phyloP scores from a whole-genome alignment of 2,888 invertebrate species.

The Camptogramma bilineatum region DNA sequence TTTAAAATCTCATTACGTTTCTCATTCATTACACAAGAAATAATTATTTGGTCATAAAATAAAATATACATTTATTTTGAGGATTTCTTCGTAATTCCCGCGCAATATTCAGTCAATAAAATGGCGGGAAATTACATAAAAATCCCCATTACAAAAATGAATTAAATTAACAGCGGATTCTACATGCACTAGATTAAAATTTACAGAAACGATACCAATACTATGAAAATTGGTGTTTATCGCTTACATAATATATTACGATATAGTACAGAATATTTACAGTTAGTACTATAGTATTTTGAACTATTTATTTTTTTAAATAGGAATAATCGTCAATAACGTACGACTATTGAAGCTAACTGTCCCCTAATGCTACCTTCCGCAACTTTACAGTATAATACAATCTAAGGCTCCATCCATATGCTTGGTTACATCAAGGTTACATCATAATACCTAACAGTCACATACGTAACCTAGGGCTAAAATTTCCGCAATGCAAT shows the following conservation, averaged over 20 bases:
- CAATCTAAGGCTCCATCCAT: constrained; percentile 12
- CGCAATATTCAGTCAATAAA: constrained; percentile 23
- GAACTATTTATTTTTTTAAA: constrained; percentile 3
- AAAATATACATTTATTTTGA: constrained; percentile 24
- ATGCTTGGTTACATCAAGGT: constrained; percentile 3
- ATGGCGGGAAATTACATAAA: constrained; percentile 5
- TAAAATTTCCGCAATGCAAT: background rate
- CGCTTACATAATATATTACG: background rate
- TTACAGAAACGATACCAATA: constrained; percentile 2
- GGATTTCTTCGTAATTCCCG: constrained; percentile 1
- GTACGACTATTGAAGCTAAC: background rate
- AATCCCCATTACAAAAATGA: constrained; percentile 4
- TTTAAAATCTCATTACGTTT: constrained; percentile 7
- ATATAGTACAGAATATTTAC: constrained; percentile 17
- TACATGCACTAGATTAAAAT: constrained; percentile 24
- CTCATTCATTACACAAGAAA: constrained; percentile 9
- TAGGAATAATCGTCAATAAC: constrained; percentile 10
- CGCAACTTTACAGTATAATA: constrained; percentile 12
- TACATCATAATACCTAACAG: background rate
- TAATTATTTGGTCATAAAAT: constrained; percentile 28
- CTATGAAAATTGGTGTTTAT: constrained; percentile 10
- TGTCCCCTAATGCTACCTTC: background rate
- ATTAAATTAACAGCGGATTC: constrained; percentile 18
- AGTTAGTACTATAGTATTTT: constrained; percentile 4
- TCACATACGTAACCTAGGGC: background rate